Base-by-base conservation (phyloP, 2,113 vertebrate genomes). In the Colius striatus region DNA sequence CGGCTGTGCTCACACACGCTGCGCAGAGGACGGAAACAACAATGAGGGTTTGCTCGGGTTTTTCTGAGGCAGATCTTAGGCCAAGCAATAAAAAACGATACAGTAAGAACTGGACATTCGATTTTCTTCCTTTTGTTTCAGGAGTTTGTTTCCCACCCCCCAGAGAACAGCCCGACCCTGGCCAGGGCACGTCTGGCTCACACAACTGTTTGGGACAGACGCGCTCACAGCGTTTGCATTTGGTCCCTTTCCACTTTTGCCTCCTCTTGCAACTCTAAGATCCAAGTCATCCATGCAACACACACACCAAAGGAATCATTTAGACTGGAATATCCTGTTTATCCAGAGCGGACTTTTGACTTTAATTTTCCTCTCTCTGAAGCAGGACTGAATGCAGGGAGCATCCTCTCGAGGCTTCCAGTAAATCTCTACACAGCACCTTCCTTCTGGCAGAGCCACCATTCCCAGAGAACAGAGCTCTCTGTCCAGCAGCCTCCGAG, bases 1-100 rank as follows among this genome's bases (percentile, higher is more conserved):
- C 97, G 97, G 95, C 99, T 99, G 96, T 99, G 98, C 73, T 99
- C 98, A 51, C 99, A 99, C 20, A 99, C 98, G 11, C 99, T 99
- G 97, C 2, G 11, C 89, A 51, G 83, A 93, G 84, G 22, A 87
- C 38, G 67, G 81, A 43, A 26, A 84, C 57, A 51, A 41, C 34
- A 25, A 70, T 58, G 0, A 47, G 30, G 54, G 9, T n/a, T 80
- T 13, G 14, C 25, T 11, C 53, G 74, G 34, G 1, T 48, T 72
- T 65, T 38, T 57, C 22, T 1, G 22, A 21, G 54, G 25, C 6
- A 87, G 70, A 32, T 51, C 41, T 91, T 71, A 70, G 6, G 51
- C 19, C 50, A 53, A 60, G 11, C 14, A 45, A 22, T 14, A 30
- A 13, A 57, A 50, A 5, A 25, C 15, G 29, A 65, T 3, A 36